Conservation (phyloP, 2,888 invertebrate genomes). For the Lithophane socia region DNA sequence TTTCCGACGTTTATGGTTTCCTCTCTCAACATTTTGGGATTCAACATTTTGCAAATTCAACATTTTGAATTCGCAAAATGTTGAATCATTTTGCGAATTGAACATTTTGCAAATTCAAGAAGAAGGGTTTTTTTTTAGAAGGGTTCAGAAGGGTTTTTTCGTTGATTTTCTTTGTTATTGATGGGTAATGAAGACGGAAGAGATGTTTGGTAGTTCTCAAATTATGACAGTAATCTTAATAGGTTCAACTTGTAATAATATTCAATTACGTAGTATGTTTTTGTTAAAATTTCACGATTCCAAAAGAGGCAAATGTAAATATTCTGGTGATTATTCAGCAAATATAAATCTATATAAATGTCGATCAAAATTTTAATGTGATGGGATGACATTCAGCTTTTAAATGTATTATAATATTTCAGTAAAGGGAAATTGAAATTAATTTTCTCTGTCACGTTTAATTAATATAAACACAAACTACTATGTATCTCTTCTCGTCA, state of each 20-base stretch:
- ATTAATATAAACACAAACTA: neutral
- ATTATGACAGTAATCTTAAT: neutral
- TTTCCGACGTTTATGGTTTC: neutral
- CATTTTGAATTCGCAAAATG: too few species aligned
- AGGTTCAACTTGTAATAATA: neutral
- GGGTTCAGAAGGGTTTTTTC: neutral
- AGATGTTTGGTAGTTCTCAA: neutral
- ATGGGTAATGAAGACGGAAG: neutral
- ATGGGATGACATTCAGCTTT: neutral
- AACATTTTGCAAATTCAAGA: too few species aligned
- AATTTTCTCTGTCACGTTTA: neutral
- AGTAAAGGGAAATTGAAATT: neutral
- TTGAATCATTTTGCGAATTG: too few species aligned
- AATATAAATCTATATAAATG: neutral
- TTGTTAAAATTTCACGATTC: neutral
- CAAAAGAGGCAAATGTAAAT: neutral
- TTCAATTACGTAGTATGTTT: neutral
- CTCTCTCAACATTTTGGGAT: too few species aligned
- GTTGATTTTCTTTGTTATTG: conserved; percentile 20
- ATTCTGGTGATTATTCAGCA: neutral
- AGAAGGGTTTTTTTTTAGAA: too few species aligned
- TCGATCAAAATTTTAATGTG: neutral
- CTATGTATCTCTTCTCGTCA: too few species aligned
- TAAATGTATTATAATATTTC: too few species aligned
- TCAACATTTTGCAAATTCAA: too few species aligned